Evolutionary conservation across 2,113 vertebrate genomes (phyloP).

Genomic region (Holacanthus passer): DNA sequence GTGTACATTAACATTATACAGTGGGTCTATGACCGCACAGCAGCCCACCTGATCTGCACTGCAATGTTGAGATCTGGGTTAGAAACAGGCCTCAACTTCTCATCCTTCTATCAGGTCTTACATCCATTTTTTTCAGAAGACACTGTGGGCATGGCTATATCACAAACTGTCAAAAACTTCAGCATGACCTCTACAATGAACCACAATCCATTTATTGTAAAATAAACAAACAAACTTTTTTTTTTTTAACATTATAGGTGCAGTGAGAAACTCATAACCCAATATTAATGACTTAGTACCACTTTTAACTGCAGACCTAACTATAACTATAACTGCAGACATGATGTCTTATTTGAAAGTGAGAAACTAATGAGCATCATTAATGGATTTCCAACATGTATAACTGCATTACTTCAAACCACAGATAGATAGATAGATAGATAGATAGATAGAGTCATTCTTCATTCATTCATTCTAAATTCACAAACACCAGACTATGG

Average conservation of each 20-base stretch:
- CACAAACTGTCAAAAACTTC: neutral
- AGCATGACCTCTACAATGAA: neutral
- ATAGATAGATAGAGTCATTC: neutral
- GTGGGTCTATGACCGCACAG: constrained; percentile 45
- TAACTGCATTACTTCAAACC: neutral
- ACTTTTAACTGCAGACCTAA: neutral
- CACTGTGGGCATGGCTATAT: neutral
- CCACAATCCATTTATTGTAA: neutral
- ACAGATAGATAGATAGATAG: neutral
- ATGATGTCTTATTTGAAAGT: neutral
- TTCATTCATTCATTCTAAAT: no score
- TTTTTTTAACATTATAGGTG: neutral
- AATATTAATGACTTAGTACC: neutral
- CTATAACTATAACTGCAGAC: neutral
- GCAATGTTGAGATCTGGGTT: constrained; percentile 18
- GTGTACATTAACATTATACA: constrained; percentile 73
- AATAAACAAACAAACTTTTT: neutral
- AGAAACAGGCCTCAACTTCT: constrained; percentile 13
- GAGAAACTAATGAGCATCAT: neutral
- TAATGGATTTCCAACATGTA: neutral
- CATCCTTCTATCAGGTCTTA: neutral
- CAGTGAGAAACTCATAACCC: neutral
- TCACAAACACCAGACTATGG: no score
- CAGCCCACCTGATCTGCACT: constrained; percentile 41
- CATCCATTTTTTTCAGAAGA: neutral